Evolutionary conservation across 2,113 vertebrate species (phyloP), one percentile per base, ranked within the genome.

Genomic region (Corydoras sp.): DNA sequence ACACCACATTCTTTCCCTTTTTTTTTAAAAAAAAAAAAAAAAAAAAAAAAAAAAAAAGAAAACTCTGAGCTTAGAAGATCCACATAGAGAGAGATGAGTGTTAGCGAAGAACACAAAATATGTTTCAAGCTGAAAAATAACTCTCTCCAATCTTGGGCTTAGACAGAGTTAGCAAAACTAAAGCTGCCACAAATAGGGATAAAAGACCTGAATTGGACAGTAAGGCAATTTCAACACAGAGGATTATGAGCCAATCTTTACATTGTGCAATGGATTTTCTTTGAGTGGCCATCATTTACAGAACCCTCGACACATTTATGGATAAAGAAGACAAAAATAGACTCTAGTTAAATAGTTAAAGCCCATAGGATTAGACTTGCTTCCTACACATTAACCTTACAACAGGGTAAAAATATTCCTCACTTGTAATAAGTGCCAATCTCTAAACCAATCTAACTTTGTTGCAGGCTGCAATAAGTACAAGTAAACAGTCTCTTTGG

Each of bases 401-500:
- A 43, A 43, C 35, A 43, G 35, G 35, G 35, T 43, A 43, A 43
- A 43, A 43, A 59, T 65, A 72, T 65, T 69, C 29, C 49, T 72
- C 29, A 54, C 61, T 69, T 68, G 67, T 56, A 65, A 79, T 71
- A 72, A 51, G 71, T 58, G 69, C 51, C 69, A 63, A 72, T 72
- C 65, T 64, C 48, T 15, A 7, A 67, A 53, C 58, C n/a, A 54
- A 75, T 75, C 69, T 69, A 72, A 78, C 69, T 54, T 48, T 12
- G 65, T 68, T 78, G 70, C 58, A 31, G 35, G 31, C 65, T 65
- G 61, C 65, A 62, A 75, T 72, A 69, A 56, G 49, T n/a, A 51
- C 62, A 68, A 75, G 77, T 64, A 79, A 79, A 75, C 73, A 79
- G 55, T 75, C 55, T 68, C 69, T 72, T 65, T 55, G 69, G 77